phyloP scores from a whole-genome alignment of 64 coral and sea anemone genomes.

The Hydrozoanthus tunicans region DNA sequence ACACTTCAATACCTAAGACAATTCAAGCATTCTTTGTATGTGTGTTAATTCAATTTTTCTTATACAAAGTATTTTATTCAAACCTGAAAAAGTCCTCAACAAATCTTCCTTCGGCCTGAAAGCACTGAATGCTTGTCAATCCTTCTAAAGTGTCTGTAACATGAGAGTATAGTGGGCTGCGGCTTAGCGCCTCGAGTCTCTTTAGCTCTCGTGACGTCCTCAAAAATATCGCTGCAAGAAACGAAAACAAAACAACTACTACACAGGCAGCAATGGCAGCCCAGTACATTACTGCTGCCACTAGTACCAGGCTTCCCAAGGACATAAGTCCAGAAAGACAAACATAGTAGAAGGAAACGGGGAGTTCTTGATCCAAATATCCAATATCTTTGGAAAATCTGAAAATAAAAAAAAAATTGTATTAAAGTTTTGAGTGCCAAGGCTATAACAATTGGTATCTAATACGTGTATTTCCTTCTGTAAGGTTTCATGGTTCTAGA shows the following conservation, averaged over 20 bases:
- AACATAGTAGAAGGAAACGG: neutral
- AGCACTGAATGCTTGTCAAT: conserved; percentile 53
- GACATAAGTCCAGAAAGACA: neutral
- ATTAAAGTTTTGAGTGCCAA: neutral
- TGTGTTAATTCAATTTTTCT: too few relatives aligned
- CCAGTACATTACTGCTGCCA: conserved; percentile 9
- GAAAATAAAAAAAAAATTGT: neutral
- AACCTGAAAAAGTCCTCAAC: conserved; percentile 56
- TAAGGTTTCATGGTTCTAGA: neutral
- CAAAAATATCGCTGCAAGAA: conserved; percentile 36
- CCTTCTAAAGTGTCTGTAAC: conserved; percentile 68
- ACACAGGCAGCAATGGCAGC: conserved; percentile 2
- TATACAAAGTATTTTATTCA: neutral
- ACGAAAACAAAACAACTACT: neutral
- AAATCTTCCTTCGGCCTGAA: conserved; percentile 46
- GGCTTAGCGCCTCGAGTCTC: conserved; percentile 65
- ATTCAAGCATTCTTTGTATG: too few relatives aligned
- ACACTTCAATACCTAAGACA: too few relatives aligned
- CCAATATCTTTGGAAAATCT: conserved; percentile 57
- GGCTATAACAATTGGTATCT: neutral
- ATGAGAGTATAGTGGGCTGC: conserved; percentile 68
- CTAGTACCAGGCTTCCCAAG: conserved; percentile 1
- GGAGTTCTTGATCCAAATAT: conserved; percentile 59
- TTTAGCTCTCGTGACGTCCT: conserved; percentile 65
- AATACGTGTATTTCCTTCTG: neutral